Percentiles rank a stretch among this genome's conserved stretches.
phyloP scores from a whole-genome alignment of 1,140 invertebrate genomes.

The Lepeophtheirus salmonis region DNA sequence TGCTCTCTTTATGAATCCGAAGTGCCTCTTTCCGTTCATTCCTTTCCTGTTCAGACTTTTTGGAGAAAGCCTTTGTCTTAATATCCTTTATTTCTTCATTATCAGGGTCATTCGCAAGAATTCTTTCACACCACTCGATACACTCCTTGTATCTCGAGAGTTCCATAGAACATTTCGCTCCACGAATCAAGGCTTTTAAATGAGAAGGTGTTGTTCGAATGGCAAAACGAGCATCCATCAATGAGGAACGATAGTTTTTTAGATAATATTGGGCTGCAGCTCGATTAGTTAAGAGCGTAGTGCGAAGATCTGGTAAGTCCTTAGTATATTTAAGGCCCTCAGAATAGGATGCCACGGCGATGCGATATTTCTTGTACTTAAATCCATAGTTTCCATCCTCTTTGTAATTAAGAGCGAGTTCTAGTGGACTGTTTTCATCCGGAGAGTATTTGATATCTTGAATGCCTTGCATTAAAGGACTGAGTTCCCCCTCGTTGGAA shows the following conservation, averaged over 20 bases:
- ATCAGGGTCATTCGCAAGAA: constrained; percentile 36
- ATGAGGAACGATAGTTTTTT: constrained; percentile 50
- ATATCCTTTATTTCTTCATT: constrained; percentile 39
- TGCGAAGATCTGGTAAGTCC: constrained; percentile 48
- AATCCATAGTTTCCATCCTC: constrained; percentile 93
- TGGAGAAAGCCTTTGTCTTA: constrained; percentile 35
- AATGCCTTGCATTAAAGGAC: constrained; percentile 9
- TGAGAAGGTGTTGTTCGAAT: constrained; percentile 30
- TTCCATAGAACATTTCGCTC: constrained; percentile 47
- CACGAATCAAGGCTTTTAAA: constrained; percentile 52
- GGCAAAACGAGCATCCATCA: neutral
- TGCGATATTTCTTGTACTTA: constrained; percentile 78
- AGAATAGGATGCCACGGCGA: constrained; percentile 66
- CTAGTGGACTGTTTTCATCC: constrained; percentile 14
- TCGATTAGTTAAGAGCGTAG: constrained; percentile 73
- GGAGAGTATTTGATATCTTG: constrained; percentile 18
- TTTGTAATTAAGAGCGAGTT: constrained; percentile 66
- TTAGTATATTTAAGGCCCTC: constrained; percentile 66
- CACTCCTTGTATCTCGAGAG: constrained; percentile 49
- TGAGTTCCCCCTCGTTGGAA: neutral
- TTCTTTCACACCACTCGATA: constrained; percentile 47
- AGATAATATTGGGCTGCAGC: constrained; percentile 68
- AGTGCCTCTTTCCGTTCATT: constrained; percentile 27
- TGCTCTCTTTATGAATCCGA: constrained; percentile 33
- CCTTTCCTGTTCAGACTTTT: constrained; percentile 29